Evolutionary conservation across 2,797 vertebrate species (phyloP).

Genomic region (Enteromius fasciolatus): DNA sequence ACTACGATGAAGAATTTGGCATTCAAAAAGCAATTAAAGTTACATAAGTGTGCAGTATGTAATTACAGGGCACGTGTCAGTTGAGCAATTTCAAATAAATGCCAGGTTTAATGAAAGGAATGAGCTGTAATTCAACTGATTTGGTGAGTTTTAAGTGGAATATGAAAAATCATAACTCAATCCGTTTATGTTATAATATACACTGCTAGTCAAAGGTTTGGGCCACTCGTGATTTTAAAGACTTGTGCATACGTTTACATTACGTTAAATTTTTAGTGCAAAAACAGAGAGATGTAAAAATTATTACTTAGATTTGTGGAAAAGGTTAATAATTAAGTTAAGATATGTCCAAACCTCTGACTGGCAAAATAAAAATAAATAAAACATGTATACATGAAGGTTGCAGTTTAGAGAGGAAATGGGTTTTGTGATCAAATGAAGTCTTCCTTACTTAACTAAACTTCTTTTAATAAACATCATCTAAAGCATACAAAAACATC

Average conservation of each 20-base stretch:
- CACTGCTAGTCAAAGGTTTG: slow-evolving; percentile 4
- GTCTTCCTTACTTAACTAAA: slow-evolving; percentile 27
- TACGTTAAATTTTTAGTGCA: neutral
- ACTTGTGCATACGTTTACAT: neutral
- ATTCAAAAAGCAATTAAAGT: slow-evolving; percentile 29
- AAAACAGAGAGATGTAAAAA: neutral
- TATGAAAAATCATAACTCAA: slow-evolving; percentile 9
- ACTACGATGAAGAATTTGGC: slow-evolving; percentile 37
- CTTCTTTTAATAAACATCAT: slow-evolving; percentile 20
- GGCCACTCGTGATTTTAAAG: neutral
- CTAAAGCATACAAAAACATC: slow-evolving; percentile 40
- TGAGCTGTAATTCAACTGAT: slow-evolving; percentile 10
- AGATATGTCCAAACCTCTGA: neutral
- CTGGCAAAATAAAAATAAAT: neutral
- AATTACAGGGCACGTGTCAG: slow-evolving; percentile 26
- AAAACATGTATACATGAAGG: neutral
- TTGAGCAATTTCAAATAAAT: slow-evolving; percentile 28
- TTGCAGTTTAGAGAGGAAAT: neutral
- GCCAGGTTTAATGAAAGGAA: slow-evolving; percentile 21
- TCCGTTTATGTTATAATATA: neutral
- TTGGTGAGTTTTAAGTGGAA: neutral
- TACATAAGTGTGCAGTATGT: neutral
- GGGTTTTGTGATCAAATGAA: slow-evolving; percentile 18
- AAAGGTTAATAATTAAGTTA: neutral
- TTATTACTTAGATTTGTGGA: neutral